Conservation (phyloP, 2,797 vertebrate genomes). For the Gymnodraco acuticeps region DNA sequence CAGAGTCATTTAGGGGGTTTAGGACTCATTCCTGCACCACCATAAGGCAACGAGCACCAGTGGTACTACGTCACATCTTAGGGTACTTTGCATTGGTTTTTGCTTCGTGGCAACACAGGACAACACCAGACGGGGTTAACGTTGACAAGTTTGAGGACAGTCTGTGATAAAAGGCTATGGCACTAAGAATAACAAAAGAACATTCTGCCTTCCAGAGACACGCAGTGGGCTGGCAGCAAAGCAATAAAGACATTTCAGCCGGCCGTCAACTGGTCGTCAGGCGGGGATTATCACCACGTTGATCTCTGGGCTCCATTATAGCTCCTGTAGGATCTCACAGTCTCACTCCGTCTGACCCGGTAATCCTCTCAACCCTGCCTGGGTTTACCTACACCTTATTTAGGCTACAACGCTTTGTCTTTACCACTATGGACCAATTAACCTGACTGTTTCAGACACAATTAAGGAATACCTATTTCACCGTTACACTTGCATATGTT, state of each 20-base stretch:
- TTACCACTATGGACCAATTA: background rate
- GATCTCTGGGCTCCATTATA: constrained; percentile 47
- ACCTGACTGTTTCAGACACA: too few species aligned
- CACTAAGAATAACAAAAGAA: too few species aligned
- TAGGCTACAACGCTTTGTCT: background rate
- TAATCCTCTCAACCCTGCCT: constrained; percentile 35
- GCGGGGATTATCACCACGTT: constrained; percentile 56
- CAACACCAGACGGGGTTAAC: too few species aligned
- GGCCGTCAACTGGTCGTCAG: constrained; percentile 49
- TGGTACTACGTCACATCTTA: too few species aligned
- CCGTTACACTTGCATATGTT: background rate
- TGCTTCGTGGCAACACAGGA: too few species aligned
- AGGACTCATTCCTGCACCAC: too few species aligned
- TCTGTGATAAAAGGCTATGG: too few species aligned
- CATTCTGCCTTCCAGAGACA: constrained; percentile 52
- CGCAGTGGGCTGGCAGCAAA: background rate
- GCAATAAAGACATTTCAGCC: constrained; percentile 24
- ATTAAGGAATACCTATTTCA: background rate
- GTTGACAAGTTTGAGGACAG: too few species aligned
- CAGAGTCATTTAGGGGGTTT: too few species aligned
- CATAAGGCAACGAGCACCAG: too few species aligned
- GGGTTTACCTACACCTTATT: constrained; percentile 18
- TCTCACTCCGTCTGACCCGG: constrained; percentile 41
- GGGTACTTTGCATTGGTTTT: too few species aligned
- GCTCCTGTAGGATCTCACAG: constrained; percentile 47